Evolutionary conservation across 2,888 invertebrate genomes (phyloP).

Genomic region (Junonia oenone): DNA sequence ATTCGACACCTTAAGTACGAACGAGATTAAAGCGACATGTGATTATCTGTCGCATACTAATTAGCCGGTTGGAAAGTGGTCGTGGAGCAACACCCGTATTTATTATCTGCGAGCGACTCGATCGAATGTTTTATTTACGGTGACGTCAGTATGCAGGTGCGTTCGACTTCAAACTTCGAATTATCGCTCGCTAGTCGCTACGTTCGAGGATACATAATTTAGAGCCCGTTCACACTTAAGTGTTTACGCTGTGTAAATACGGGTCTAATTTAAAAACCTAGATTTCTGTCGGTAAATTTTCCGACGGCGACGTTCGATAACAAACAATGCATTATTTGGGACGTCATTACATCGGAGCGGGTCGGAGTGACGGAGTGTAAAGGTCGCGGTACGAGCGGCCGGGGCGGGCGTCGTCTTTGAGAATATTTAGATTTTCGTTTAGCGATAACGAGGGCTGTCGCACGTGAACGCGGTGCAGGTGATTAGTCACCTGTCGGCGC

Average conservation of each 20-base stretch:
- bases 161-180: slow-evolving; percentile 13
- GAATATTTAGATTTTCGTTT: slow-evolving; percentile 13
- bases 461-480: slow-evolving; percentile 32
- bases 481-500: slow-evolving; percentile 36
- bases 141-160: slow-evolving; percentile 32
- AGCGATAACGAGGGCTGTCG: slow-evolving; percentile 15
- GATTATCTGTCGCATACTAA: slow-evolving; percentile 21
- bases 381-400: background rate
- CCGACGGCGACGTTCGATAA: background rate
- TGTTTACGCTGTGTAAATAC: slow-evolving; percentile 3
- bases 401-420: background rate
- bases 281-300: slow-evolving; percentile 1
- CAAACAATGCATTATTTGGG: background rate
- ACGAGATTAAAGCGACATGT: background rate
- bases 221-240: slow-evolving; percentile 8
- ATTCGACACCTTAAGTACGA: background rate
- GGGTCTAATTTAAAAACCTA: slow-evolving; percentile 3
- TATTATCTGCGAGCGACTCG: slow-evolving; percentile 23
- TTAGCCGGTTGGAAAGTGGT: slow-evolving; percentile 25
- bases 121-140: slow-evolving; percentile 22
- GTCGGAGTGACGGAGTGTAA: background rate
- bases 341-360: background rate
- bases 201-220: slow-evolving; percentile 9
- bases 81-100: slow-evolving; percentile 19
- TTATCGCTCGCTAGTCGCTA: slow-evolving; percentile 8